Base-by-base conservation (phyloP, 2,113 vertebrate species). In the Taurulus bubalis region DNA sequence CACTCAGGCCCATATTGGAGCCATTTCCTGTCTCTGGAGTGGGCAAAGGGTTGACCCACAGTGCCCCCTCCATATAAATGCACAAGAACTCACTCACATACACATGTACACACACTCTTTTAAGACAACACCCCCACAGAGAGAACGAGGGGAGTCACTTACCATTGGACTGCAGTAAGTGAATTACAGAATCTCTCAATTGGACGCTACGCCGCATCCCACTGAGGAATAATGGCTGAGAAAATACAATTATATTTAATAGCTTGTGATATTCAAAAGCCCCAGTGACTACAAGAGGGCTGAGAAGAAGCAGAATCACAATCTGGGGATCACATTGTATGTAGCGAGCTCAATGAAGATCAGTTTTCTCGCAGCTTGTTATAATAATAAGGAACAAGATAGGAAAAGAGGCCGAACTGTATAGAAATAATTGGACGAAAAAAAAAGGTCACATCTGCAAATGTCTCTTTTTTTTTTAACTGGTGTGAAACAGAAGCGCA, bases 21-120 rank as follows among this genome's bases (percentile, higher is more conserved):
- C 87, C 89, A 95, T 95, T 95, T 95, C 93, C 93, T 94, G 93
- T 88, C 88, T 92, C 85, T 83, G 79, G 87, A 91, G 89, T 91
- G 84, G 91, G 86, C 87, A 87, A 88, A 84, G 59, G 76, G 53
- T 68, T 90, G 90, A 92, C 90, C 92, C 83, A 70, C 38, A 26
- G 83, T 88, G 85, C 78, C 87, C 85, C 68, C 42, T 68, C 71
- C 18, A 76, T 85, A 87, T 86, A 90, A 89, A 83, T 55, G 88
- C 66, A 28, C 62, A 47, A n/a, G 67, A 71, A 55, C 72, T 65
- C 47, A 78, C 80, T 49, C 83, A 47, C 78, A 87, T 45, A 77
- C 59, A 83, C 80, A 86, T 49, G 88, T 30, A n/a, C 4, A 30
- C 65, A 49, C 53, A 63, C 65, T 49, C 70, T 60, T 87, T 87